Evolutionary conservation across 2,113 vertebrate genomes (phyloP), one percentile per base, ranked within the genome.

Genomic region (Acrocephalus kingi): DNA sequence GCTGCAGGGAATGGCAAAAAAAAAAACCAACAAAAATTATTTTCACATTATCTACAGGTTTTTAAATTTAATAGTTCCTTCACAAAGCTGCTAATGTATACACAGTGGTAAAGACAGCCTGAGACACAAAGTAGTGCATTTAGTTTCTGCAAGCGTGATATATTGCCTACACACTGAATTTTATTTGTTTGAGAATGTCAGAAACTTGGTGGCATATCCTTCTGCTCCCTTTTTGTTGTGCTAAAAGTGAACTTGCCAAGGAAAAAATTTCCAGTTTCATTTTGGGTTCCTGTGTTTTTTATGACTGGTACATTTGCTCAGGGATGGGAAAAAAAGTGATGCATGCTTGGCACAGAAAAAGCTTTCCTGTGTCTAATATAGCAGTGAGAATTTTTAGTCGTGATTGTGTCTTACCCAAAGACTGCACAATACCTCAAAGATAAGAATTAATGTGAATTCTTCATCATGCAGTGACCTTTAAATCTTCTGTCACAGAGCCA

Each of bases 211-310:
- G 12, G 55, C 87, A 49, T 88, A 85, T 90, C 71, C 81, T 92
- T 93, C 89, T 94, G 91, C 58, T 95, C 73, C 43, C 30, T 90
- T 94, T 94, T 89, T 84, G 55, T 90, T 94, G 61, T 93, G 94
- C 67, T 94, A 74, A 93, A 89, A 90, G 48, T 39, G 56, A 48
- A 71, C 68, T 86, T 94, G 63, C 61, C 66, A 81, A 69, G 24
- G 39, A 93, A 75, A 84, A 86, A 52, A 61, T 11, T 63, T 88
- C 49, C 79, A 24, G 49, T 68, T 96, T 89, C 33, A 0, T 91
- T 94, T 92, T 80, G 63, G 55, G 63, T 93, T 89, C 74, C 67
- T 80, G 56, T 87, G 82, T 82, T 87, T 97, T 95, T 77, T 83
- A 14, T 82, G 43, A 62, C 63, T 93, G 55, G 43, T 93, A 35